These are phyloP conservation scores for Rhombomys opimus DNA, from an alignment of 2,113 vertebrate species.

Conservation along the genomic window DNA sequence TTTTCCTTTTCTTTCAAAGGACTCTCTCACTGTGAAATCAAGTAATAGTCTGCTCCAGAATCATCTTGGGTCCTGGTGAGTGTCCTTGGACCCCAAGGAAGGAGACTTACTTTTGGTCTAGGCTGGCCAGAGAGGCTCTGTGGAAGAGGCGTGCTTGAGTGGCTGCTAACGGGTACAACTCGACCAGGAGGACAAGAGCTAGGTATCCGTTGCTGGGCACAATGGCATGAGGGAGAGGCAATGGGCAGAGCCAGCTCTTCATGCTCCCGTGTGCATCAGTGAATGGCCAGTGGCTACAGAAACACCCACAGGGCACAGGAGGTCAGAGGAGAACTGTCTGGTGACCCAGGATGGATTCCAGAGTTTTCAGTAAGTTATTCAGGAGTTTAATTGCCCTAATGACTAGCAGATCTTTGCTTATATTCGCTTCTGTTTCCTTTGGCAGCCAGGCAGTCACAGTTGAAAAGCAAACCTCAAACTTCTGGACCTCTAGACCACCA, in stretches of 20 bases:
- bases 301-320: not conserved
- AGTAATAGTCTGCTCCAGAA: not conserved
- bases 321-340: not conserved
- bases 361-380: not conserved
- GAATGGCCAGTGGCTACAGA: not conserved
- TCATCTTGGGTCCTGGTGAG: not conserved
- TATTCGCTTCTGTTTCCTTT: not conserved
- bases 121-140: not conserved
- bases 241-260: not conserved
- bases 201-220: not conserved
- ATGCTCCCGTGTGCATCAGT: no score
- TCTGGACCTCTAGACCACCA: not conserved
- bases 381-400: not conserved
- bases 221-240: fast-evolving
- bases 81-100: not conserved
- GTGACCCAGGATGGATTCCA: not conserved
- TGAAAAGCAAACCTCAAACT: slow-evolving; percentile 26
- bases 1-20: not conserved
- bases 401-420: not conserved
- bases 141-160: not conserved
- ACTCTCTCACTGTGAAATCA: slow-evolving; percentile 24
- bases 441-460: not conserved
- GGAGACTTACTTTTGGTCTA: not conserved
- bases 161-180: not conserved
- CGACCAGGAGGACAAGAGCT: not conserved